A percentile compares a stretch with the other conserved stretches of the same genome.
phyloP scores from a whole-genome alignment of 2,888 invertebrate genomes.

The Shargacucullia verbasci region DNA sequence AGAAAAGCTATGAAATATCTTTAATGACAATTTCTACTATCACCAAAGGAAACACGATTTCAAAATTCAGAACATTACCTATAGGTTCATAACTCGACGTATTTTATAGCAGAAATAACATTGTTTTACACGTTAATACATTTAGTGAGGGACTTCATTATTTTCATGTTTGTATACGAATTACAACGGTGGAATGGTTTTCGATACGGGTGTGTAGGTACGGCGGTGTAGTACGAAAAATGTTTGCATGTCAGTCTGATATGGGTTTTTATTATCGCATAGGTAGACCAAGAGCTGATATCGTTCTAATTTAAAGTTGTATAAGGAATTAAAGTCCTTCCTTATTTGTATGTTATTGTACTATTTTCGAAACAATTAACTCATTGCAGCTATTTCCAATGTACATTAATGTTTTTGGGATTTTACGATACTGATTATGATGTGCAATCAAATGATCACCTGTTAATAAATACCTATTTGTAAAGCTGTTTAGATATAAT shows the following conservation, averaged over 20 bases:
- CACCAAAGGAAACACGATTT: too few relatives aligned
- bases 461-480: too few relatives aligned
- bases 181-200: constrained; percentile 53
- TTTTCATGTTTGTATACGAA: constrained; percentile 54
- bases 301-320: constrained; percentile 4
- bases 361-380: too few relatives aligned
- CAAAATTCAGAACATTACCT: not conserved
- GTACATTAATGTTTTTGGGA: too few relatives aligned
- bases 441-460: too few relatives aligned
- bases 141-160: constrained; percentile 55
- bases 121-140: constrained; percentile 43
- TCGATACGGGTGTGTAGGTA: constrained; percentile 52
- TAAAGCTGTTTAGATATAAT: too few relatives aligned
- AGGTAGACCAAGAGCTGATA: constrained; percentile 32
- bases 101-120: constrained; percentile 32
- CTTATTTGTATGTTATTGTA: constrained; percentile 5
- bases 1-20: too few relatives aligned
- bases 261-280: constrained; percentile 50
- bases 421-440: too few relatives aligned
- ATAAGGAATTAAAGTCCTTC: constrained; percentile 2
- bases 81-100: constrained; percentile 17
- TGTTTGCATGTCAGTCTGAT: constrained; percentile 49
- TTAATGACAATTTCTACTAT: too few relatives aligned
- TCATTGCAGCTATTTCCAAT: too few relatives aligned
- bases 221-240: constrained; percentile 38